Evolutionary conservation across 2,797 vertebrate genomes (phyloP), one percentile per base, ranked within the genome.

Genomic region (Margarornis squamiger): DNA sequence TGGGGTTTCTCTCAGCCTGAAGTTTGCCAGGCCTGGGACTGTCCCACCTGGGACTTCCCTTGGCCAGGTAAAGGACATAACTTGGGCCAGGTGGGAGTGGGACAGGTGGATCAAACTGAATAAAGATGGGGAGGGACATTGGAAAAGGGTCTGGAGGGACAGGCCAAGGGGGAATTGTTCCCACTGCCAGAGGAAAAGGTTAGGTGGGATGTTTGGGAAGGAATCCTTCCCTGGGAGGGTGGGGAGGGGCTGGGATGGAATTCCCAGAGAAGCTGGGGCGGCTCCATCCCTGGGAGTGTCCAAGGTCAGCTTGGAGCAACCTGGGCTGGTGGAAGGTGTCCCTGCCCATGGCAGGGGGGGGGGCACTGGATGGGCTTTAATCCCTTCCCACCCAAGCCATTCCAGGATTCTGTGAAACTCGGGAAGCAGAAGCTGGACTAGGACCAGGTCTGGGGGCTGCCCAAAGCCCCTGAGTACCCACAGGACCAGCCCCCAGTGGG

Each of bases 241-340:
- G 23, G 5, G 13, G 5, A 29, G 18, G 22, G 5, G 15, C 38
- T 59, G 72, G 39, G 13, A 3, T 24, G 24, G 48, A 22, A 24
- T 46, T 38, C n/a, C 63, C 73, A 68, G 46, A n/a, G n/a, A 0
- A 61, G 55, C 65, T 70, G 55, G 0, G 54, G 27, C 62, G 67
- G 71, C 14, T 22, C 57, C 17, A 76, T 30, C 48, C 30, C 63
- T 62, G 83, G 46, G 0, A 21, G 8, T 54, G 48, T 0, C 55
- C 73, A 30, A 12, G 55, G 65, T 16, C 65, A 39, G 65, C 29
- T 0, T 77, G 63, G 73, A 20, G 2, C 7, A 0, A 0, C 7
- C 73, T 32, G 65, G 41, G 26, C 3, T 26, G 5, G 9, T 9
- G 48, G 57, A 24, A 41, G 41, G 1, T 41, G 57, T 62, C 38